Evolutionary conservation across 2,113 vertebrate species (phyloP).

Genomic region (Aramus guarauna): DNA sequence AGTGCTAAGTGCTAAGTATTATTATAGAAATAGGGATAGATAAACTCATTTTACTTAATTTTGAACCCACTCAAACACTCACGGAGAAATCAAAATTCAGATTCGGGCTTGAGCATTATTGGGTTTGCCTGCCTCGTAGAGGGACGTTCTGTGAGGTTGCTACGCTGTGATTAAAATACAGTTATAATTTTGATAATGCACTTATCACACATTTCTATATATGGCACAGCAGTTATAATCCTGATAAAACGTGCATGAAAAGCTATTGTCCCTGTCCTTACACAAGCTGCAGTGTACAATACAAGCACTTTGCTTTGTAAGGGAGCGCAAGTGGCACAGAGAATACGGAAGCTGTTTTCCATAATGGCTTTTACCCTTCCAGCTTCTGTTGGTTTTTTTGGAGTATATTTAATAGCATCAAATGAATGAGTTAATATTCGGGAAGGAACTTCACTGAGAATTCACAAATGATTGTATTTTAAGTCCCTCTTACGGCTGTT

Average conservation of each 20-base stretch:
- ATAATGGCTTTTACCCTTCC: background rate
- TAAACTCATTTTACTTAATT: slow-evolving; percentile 74
- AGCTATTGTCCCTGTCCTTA: slow-evolving; percentile 40
- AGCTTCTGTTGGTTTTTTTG: background rate
- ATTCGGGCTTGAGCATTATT: slow-evolving; percentile 23
- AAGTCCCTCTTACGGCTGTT: background rate
- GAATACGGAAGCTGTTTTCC: background rate
- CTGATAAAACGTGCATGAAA: slow-evolving; percentile 24
- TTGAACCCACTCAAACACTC: slow-evolving; percentile 64
- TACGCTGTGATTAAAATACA: slow-evolving; percentile 48
- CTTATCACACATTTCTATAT: slow-evolving; percentile 43
- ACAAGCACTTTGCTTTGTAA: background rate
- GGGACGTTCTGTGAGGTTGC: background rate
- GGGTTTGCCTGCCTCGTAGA: slow-evolving; percentile 14
- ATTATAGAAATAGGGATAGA: slow-evolving; percentile 68
- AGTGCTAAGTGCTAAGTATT: slow-evolving; percentile 72
- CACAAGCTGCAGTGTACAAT: background rate
- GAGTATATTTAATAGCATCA: background rate
- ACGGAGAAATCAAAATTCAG: slow-evolving; percentile 42
- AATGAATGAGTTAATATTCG: background rate
- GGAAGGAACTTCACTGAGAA: background rate
- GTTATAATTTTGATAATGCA: slow-evolving; percentile 54
- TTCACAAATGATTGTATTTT: background rate
- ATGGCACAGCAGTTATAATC: slow-evolving; percentile 36
- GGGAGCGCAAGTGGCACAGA: background rate